These are phyloP conservation scores for Falcaria lacertinaria DNA, from an alignment of 2,888 invertebrate genomes.

Conservation along the genomic window DNA sequence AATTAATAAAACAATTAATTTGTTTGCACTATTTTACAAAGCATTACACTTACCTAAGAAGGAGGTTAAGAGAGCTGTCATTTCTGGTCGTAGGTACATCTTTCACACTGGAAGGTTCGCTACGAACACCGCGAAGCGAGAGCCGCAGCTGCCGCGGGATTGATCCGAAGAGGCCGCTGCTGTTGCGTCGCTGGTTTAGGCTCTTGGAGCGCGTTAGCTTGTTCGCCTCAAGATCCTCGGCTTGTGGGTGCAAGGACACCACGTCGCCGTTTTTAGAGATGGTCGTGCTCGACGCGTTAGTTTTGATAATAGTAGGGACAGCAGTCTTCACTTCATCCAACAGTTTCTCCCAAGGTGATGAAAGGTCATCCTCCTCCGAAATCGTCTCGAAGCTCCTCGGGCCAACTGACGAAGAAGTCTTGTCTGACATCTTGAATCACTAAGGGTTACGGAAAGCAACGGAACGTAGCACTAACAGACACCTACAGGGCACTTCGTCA, in stretches of 20 bases:
- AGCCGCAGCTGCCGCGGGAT: conserved; percentile 74
- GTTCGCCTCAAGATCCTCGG: conserved; percentile 56
- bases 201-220: conserved; percentile 71
- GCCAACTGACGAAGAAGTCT: conserved; percentile 71
- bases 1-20: too few species aligned
- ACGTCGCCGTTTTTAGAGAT: conserved; percentile 53
- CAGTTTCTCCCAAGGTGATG: conserved; percentile 73
- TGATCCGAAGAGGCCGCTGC: conserved; percentile 75
- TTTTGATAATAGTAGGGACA: conserved; percentile 72
- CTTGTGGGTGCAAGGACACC: conserved; percentile 48
- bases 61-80: conserved; percentile 72
- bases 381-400: conserved; percentile 76
- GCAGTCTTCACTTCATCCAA: conserved; percentile 65
- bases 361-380: conserved; percentile 65
- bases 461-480: conserved; percentile 73
- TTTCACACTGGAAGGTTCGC: conserved; percentile 74
- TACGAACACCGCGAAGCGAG: conserved; percentile 72
- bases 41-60: conserved; percentile 61
- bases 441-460: conserved; percentile 38
- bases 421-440: conserved; percentile 67
- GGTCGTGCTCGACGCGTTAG: conserved; percentile 65
- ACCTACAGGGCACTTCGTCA: conserved; percentile 76
- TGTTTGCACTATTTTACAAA: too few species aligned
- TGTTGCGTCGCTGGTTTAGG: conserved; percentile 69
- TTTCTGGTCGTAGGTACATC: conserved; percentile 71